Evolutionary conservation across 1,140 invertebrate genomes (phyloP).

Genomic region (Yoshiicerus persimilis): DNA sequence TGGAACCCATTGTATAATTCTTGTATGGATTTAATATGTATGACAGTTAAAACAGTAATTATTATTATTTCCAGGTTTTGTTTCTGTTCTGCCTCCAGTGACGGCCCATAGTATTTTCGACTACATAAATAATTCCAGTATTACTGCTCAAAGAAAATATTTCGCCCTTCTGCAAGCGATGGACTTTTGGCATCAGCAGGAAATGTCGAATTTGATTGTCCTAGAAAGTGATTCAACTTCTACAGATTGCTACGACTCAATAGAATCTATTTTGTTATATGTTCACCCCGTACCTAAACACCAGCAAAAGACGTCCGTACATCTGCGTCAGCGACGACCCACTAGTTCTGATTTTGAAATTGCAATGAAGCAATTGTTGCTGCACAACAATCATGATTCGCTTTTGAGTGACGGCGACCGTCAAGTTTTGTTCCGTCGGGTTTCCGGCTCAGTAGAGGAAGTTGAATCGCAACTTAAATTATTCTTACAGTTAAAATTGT

Average conservation of each 20-base stretch:
- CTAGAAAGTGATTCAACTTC: conserved; percentile 25
- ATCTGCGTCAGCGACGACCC: not conserved
- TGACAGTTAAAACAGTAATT: not conserved
- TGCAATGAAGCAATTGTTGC: conserved; percentile 38
- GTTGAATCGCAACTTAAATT: conserved; percentile 43
- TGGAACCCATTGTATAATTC: too few relatives aligned
- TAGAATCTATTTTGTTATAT: conserved; percentile 34
- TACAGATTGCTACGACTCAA: not conserved
- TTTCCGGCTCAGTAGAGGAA: conserved; percentile 30
- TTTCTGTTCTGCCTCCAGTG: conserved; percentile 44
- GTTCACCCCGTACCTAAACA: conserved; percentile 26
- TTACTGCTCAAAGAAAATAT: conserved; percentile 33
- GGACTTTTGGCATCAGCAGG: conserved; percentile 42
- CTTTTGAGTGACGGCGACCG: conserved; percentile 38
- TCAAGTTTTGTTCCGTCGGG: conserved; percentile 33
- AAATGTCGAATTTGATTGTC: conserved; percentile 43
- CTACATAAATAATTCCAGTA: conserved; percentile 22
- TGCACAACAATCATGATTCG: not conserved
- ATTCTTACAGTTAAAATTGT: conserved; percentile 46
- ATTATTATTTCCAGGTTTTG: conserved; percentile 34
- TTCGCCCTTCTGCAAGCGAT: conserved; percentile 45
- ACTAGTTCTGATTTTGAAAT: conserved; percentile 41
- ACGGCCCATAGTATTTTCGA: conserved; percentile 28
- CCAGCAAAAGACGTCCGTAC: not conserved
- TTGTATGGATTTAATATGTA: too few relatives aligned